Conservation (phyloP, 2,113 vertebrate species). For the Paedocypris sp. region DNA sequence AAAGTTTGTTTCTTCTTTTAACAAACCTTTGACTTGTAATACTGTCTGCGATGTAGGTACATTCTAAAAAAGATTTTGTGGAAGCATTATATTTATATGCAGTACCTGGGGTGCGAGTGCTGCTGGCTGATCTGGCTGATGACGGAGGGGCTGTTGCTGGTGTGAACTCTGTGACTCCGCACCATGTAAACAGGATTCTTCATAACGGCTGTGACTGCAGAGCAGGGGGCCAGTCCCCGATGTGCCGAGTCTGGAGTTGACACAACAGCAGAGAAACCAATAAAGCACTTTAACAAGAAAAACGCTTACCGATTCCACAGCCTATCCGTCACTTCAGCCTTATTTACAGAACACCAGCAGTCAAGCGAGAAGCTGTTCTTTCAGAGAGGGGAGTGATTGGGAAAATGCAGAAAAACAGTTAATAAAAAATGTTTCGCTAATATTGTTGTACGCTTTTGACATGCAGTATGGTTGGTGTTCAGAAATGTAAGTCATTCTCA, state of each 20-base stretch:
- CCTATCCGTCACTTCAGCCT: background rate
- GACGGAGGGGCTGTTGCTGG: constrained; percentile 76
- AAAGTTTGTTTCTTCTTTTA: too few species aligned
- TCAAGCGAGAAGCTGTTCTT: too few species aligned
- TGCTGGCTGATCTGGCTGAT: constrained; percentile 76
- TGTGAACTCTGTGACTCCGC: constrained; percentile 81
- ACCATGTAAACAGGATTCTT: constrained; percentile 90
- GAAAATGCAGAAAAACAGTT: too few species aligned
- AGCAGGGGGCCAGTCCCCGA: constrained; percentile 76
- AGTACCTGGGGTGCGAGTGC: constrained; percentile 71
- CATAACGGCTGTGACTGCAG: constrained; percentile 86
- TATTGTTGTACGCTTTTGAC: too few species aligned
- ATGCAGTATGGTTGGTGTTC: too few species aligned
- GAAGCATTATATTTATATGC: background rate
- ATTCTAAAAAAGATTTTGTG: constrained; percentile 5
- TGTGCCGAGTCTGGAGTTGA: constrained; percentile 71
- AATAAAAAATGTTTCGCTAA: too few species aligned
- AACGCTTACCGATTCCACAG: background rate
- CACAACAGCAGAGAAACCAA: constrained; percentile 17
- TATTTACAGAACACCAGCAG: too few species aligned
- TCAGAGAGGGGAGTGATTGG: too few species aligned
- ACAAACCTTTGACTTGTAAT: too few species aligned
- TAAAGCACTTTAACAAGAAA: constrained; percentile 2
- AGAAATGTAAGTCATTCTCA: too few species aligned
- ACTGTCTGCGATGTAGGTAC: background rate